Evolutionary conservation across 2,113 vertebrate genomes (phyloP).

Genomic region (Rostratula benghalensis): DNA sequence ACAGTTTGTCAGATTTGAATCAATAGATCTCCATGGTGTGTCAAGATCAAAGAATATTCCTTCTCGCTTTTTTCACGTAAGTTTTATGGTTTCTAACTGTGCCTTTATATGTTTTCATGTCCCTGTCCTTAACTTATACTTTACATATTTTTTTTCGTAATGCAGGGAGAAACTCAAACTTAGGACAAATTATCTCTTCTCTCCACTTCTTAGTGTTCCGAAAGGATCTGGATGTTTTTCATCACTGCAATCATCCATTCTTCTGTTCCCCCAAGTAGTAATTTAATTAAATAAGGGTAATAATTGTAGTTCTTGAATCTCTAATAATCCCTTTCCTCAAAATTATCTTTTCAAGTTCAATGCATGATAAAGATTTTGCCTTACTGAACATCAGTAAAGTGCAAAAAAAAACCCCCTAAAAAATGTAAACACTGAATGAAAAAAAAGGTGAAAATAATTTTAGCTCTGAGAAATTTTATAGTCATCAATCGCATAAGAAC

Average conservation of each 20-base stretch:
- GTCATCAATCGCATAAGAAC: not conserved
- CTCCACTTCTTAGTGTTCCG: not conserved
- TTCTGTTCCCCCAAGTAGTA: conserved; percentile 10
- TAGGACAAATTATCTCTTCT: conserved; percentile 8
- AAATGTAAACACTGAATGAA: conserved; percentile 18
- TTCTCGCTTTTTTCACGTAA: conserved; percentile 90
- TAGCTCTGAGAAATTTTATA: not conserved
- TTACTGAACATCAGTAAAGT: conserved; percentile 38
- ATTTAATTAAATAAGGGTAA: conserved; percentile 45
- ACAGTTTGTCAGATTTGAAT: conserved; percentile 91
- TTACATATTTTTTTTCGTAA: not conserved
- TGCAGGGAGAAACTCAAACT: not conserved
- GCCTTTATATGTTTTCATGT: not conserved
- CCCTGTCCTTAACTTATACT: not conserved
- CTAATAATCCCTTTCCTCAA: conserved; percentile 18
- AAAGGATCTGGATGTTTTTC: not conserved
- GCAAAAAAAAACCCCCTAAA: not conserved
- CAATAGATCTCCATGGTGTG: conserved; percentile 90
- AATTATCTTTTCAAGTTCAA: conserved; percentile 31
- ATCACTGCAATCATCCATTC: not conserved
- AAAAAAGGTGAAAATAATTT: conserved; percentile 15
- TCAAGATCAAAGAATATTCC: conserved; percentile 92
- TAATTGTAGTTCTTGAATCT: conserved; percentile 19
- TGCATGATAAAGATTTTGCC: conserved; percentile 30
- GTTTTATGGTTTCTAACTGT: not conserved